These are phyloP conservation scores for Melanotaenia boesemani DNA, from an alignment of 2,797 vertebrate genomes.

Conservation along the genomic window DNA sequence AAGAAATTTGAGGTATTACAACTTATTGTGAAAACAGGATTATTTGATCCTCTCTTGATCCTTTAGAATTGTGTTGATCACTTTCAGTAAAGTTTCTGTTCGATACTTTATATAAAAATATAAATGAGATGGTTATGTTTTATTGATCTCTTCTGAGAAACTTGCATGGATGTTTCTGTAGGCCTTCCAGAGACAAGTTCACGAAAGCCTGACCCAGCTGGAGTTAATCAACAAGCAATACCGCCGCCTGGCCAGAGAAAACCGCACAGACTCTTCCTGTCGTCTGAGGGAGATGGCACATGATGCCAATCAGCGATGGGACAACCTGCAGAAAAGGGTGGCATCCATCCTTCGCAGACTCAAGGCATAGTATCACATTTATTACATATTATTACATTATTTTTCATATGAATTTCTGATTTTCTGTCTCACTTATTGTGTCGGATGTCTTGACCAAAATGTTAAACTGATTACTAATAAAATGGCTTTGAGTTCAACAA, in stretches of 20 bases:
- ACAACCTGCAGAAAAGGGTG: conserved; percentile 94
- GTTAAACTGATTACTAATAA: not conserved
- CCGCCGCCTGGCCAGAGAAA: conserved; percentile 94
- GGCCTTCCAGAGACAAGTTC: conserved; percentile 97
- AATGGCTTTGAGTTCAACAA: too few relatives aligned
- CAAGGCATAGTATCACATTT: conserved; percentile 82
- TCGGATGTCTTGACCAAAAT: not conserved
- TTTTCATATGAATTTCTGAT: not conserved
- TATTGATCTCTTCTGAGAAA: not conserved
- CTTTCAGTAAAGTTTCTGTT: not conserved
- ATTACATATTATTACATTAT: not conserved
- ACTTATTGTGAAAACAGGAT: not conserved
- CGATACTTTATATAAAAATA: not conserved
- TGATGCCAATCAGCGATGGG: conserved; percentile 96
- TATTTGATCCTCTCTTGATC: not conserved
- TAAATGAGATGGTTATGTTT: not conserved
- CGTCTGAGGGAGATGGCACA: conserved; percentile 93
- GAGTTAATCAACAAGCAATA: conserved; percentile 99
- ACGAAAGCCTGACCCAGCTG: conserved; percentile 94
- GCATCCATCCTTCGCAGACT: conserved; percentile 94
- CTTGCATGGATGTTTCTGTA: conserved; percentile 50
- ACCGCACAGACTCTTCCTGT: conserved; percentile 92
- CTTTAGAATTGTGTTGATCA: not conserved
- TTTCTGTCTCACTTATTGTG: not conserved
- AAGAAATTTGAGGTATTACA: conserved; percentile 90